phyloP scores from a whole-genome alignment of 2,797 vertebrate genomes.

The Setipinna tenuifilis region DNA sequence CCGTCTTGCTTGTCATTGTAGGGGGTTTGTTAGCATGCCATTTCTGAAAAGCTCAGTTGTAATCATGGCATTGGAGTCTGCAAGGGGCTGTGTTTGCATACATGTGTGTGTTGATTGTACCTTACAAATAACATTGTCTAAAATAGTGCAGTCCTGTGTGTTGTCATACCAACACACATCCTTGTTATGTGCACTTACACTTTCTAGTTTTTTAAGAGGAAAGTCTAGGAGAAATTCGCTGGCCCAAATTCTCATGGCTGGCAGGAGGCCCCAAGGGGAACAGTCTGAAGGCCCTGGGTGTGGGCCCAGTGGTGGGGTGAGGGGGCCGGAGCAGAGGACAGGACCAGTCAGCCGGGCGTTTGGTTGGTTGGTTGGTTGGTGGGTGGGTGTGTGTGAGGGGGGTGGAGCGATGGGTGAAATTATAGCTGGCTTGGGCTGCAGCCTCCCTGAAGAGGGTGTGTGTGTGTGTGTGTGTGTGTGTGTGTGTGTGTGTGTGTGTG shows the following conservation, averaged over 20 bases:
- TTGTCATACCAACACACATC: not conserved
- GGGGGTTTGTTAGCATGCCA: not conserved
- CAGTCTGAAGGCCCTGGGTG: not conserved
- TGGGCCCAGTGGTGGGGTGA: not conserved
- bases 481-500: too few relatives aligned
- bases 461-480: too few relatives aligned
- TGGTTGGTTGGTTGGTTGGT: not conserved
- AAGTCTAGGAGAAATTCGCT: not conserved
- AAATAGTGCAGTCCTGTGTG: not conserved
- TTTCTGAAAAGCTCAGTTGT: not conserved
- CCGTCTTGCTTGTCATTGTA: not conserved
- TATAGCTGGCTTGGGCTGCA: constrained; percentile 51
- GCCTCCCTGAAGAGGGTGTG: constrained; percentile 30
- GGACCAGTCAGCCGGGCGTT: too few relatives aligned
- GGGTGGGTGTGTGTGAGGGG: not conserved
- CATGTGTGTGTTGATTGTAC: not conserved
- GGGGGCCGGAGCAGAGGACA: not conserved
- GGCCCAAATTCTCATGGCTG: not conserved
- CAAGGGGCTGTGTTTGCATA: not conserved
- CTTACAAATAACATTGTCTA: not conserved
- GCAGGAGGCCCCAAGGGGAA: not conserved
- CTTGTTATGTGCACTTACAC: too few relatives aligned
- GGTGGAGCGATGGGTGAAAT: constrained; percentile 38
- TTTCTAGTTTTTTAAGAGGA: not conserved
- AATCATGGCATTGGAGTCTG: not conserved